Evolutionary conservation across 2,888 invertebrate species (phyloP).

Genomic region (Drosophila diplacantha): DNA sequence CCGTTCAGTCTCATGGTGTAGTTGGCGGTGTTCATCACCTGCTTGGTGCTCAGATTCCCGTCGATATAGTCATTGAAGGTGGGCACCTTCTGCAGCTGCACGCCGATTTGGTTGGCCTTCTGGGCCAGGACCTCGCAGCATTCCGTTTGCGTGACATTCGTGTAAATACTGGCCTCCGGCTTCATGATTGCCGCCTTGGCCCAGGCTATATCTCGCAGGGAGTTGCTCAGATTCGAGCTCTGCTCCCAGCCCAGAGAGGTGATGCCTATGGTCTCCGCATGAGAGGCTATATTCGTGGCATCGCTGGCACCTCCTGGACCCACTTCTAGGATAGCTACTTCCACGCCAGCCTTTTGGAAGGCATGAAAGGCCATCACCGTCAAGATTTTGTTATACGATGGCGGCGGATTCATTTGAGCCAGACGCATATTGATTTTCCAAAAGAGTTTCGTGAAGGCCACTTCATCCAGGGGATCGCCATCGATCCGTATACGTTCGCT

Average conservation of each 20-base stretch:
- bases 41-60: constrained; percentile 40
- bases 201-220: constrained; percentile 63
- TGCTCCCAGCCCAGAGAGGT: constrained; percentile 63
- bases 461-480: constrained; percentile 45
- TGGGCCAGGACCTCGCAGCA: constrained; percentile 58
- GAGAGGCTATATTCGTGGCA: constrained; percentile 53
- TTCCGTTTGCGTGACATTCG: constrained; percentile 54
- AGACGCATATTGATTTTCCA: constrained; percentile 25
- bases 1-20: constrained; percentile 49
- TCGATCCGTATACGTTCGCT: constrained; percentile 58
- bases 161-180: constrained; percentile 51
- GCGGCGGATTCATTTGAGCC: constrained; percentile 30
- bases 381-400: constrained; percentile 52
- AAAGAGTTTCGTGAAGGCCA: constrained; percentile 50
- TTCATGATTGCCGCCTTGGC: constrained; percentile 64
- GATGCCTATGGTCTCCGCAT: constrained; percentile 59
- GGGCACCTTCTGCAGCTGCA: constrained; percentile 53
- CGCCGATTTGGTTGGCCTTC: constrained; percentile 49
- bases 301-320: constrained; percentile 54
- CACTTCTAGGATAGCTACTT: constrained; percentile 61
- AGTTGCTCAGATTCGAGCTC: constrained; percentile 45
- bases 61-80: constrained; percentile 45
- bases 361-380: constrained; percentile 64
- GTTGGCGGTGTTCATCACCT: constrained; percentile 42
- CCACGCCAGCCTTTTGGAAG: constrained; percentile 42